Conservation (phyloP, 1,140 invertebrate species). For the Drosophila malerkotliana region DNA sequence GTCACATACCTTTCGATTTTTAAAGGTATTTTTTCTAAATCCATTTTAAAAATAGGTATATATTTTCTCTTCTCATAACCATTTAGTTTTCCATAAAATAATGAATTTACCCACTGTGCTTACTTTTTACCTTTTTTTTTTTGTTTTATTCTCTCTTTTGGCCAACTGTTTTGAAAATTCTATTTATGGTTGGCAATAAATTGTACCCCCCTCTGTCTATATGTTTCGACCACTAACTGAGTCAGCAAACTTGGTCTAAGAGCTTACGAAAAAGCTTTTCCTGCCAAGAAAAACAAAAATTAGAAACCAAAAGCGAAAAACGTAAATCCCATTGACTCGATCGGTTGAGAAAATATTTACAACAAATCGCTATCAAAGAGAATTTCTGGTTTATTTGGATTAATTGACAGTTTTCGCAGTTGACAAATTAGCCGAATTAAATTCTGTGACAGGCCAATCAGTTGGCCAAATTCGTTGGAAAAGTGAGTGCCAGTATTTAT, state of each 20-base stretch:
- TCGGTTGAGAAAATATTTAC: conserved; percentile 36
- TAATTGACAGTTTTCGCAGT: conserved; percentile 41
- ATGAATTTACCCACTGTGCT: conserved; percentile 14
- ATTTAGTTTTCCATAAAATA: too few relatives aligned
- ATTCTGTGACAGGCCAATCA: conserved; percentile 33
- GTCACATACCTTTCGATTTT: too few relatives aligned
- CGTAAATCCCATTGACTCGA: conserved; percentile 10
- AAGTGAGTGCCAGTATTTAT: conserved; percentile 34
- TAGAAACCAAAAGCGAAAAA: conserved; percentile 8
- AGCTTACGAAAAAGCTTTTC: conserved; percentile 35
- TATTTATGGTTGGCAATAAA: conserved; percentile 41
- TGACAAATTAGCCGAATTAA: conserved; percentile 34
- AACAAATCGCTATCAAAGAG: conserved; percentile 10
- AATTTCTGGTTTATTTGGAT: conserved; percentile 24
- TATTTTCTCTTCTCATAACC: too few relatives aligned
- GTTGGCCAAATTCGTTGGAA: conserved; percentile 15
- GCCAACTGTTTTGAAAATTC: conserved; percentile 31
- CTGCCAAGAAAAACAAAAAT: conserved; percentile 36
- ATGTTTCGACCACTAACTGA: conserved; percentile 23
- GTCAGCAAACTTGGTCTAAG: conserved; percentile 28
- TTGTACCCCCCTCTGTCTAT: conserved; percentile 7
- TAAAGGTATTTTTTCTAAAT: too few relatives aligned
- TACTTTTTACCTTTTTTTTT: conserved; percentile 2
- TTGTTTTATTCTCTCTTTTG: conserved; percentile 6
- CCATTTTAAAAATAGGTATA: too few relatives aligned